These are phyloP conservation scores for Hydroisotoma schaefferi DNA, from an alignment of 2,888 invertebrate species.

Conservation along the genomic window DNA sequence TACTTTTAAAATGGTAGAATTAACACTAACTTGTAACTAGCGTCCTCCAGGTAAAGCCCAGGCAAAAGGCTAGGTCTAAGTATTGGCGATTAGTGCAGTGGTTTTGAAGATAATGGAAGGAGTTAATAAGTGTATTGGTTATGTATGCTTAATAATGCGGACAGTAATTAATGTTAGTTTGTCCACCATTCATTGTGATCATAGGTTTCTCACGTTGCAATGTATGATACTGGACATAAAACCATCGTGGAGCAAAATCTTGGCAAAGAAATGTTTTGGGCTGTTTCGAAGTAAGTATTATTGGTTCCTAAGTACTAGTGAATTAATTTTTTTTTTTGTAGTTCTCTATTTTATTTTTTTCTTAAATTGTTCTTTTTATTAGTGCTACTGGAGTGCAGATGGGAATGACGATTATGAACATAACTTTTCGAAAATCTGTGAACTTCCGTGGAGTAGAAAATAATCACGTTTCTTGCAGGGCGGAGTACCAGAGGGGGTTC, in stretches of 20 bases:
- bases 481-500: background rate
- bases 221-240: conserved; percentile 4
- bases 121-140: too few relatives aligned
- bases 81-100: background rate
- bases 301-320: background rate
- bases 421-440: conserved; percentile 5
- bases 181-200: too few relatives aligned
- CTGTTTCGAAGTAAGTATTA: conserved; percentile 16
- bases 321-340: background rate
- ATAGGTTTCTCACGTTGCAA: conserved; percentile 3
- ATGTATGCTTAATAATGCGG: too few relatives aligned
- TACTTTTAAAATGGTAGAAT: background rate
- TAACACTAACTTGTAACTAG: background rate
- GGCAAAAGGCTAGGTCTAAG: too few relatives aligned
- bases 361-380: background rate
- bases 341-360: background rate
- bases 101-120: background rate
- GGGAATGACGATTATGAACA: conserved; percentile 14
- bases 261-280: conserved; percentile 25
- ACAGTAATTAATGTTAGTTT: too few relatives aligned
- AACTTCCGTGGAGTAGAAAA: background rate
- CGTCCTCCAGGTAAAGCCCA: too few relatives aligned
- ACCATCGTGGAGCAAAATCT: conserved; percentile 17
- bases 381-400: conserved; percentile 24
- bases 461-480: background rate